These are phyloP conservation scores for Panthera leo DNA, from an alignment of 2,113 vertebrate species.

Conservation along the genomic window DNA sequence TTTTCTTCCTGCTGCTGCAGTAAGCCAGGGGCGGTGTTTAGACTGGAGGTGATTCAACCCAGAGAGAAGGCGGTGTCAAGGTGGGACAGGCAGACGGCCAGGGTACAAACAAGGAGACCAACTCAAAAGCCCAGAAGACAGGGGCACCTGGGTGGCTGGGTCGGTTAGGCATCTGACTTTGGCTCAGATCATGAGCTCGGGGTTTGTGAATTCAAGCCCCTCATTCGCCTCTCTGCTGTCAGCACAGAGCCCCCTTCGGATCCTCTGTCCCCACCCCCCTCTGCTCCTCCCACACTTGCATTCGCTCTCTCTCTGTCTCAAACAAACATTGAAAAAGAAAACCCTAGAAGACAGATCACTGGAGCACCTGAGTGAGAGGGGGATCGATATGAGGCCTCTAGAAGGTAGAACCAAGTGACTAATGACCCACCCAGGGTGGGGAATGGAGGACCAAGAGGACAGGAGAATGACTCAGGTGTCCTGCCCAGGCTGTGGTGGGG, in stretches of 20 bases:
- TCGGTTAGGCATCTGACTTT: no score
- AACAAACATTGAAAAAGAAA: no score
- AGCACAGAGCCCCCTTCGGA: no score
- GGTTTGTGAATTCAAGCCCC: no score
- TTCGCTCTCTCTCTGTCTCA: no score
- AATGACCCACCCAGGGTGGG: neutral
- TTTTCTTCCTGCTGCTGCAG: neutral
- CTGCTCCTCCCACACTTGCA: no score
- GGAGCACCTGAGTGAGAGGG: neutral
- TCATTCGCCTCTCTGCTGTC: no score
- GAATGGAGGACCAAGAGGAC: no score
- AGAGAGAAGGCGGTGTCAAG: neutral
- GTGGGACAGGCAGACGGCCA: neutral
- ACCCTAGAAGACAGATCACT: neutral
- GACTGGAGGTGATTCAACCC: neutral
- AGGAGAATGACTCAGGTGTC: neutral
- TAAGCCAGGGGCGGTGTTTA: neutral
- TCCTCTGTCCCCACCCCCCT: no score
- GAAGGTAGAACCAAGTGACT: neutral
- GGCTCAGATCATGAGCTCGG: no score
- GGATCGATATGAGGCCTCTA: no score
- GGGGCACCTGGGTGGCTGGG: no score
- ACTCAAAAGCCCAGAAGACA: neutral
- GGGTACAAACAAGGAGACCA: neutral
- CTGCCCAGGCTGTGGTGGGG: neutral